Conservation (phyloP, 2,888 invertebrate genomes). For the Trissoscelio sp. region DNA sequence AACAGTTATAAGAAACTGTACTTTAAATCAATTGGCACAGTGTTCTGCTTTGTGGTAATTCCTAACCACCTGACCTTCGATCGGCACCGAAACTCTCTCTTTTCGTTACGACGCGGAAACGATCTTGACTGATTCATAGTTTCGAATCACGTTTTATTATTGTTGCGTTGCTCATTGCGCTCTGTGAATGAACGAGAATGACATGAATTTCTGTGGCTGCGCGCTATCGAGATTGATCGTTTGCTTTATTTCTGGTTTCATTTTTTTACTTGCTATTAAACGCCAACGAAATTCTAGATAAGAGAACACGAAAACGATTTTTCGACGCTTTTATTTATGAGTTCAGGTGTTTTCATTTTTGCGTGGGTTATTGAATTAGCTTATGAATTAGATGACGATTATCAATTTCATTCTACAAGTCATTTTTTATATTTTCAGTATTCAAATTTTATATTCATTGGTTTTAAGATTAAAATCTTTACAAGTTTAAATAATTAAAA, state of each 20-base stretch:
- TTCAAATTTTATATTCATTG: no score
- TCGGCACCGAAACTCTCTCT: slow-evolving; percentile 58
- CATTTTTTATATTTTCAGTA: no score
- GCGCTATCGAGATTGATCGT: slow-evolving; percentile 43
- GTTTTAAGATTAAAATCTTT: no score
- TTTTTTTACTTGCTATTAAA: background rate
- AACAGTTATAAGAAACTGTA: slow-evolving; percentile 61
- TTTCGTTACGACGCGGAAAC: slow-evolving; percentile 62
- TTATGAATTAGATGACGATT: no score
- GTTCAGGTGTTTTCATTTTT: background rate
- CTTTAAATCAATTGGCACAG: slow-evolving; percentile 62
- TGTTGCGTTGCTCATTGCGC: slow-evolving; percentile 29
- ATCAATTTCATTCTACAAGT: no score
- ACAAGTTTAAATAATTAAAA: no score
- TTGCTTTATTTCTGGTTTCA: slow-evolving; percentile 1
- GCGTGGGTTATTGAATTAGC: background rate
- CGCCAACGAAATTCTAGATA: slow-evolving; percentile 37
- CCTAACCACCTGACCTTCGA: slow-evolving; percentile 68
- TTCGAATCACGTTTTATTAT: slow-evolving; percentile 57
- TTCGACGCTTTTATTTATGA: background rate
- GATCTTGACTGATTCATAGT: slow-evolving; percentile 59
- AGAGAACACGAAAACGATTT: background rate
- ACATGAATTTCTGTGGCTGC: slow-evolving; percentile 23
- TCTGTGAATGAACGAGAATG: slow-evolving; percentile 38
- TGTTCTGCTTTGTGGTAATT: slow-evolving; percentile 57